Base-by-base conservation (phyloP, 2,888 invertebrate species). In the Anoplius nigerrimus region DNA sequence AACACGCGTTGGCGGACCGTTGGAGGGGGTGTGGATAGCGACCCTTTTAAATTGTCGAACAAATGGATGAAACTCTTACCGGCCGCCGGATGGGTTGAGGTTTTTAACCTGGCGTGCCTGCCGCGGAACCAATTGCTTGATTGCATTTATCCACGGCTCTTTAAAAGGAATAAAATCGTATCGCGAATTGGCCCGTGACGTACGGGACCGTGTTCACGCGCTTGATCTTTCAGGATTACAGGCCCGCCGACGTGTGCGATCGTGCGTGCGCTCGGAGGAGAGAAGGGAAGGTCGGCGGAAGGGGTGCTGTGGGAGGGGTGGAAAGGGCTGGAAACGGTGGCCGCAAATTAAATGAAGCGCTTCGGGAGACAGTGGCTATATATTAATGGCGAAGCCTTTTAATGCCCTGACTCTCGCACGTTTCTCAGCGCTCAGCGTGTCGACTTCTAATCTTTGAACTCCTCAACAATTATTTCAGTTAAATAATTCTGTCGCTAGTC, bases 61-160 rank as follows among this genome's bases (percentile, higher is more conserved):
- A 79, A 79, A 79, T 79, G 79, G 69, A 79, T 79, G 77, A 79
- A 79, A 79, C 75, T 77, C 72, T 79, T 71, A 68, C 69, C 68
- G 20, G 45, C n/a, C 55, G 52, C 52, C 22, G 8, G 21, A n/a
- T n/a, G 59, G 70, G 52, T 66, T 71, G 74, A 76, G 76, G 69
- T 79, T 76, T n/a, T 76, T 66, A 72, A 65, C 68, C 48, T 53
- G 67, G 15, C 60, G 59, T 55, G 68, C 62, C 71, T 64, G n/a
- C 48, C 13, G 67, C 55, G 62, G 56, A 79, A 72, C 62, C 75
- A 76, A 79, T 79, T 75, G 77, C 79, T 72, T 71, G 67, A 79
- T 75, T 79, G 72, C 77, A 55, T 76, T 79, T 71, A 78, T 75
- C 66, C 62, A 34, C 65, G 53, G 18, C 56, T 66, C 62, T 69